A percentile compares a stretch with the other conserved stretches of the same genome.
These are phyloP conservation scores for Cynopterus brachyotis DNA, from an alignment of 2,113 vertebrate species.

Conservation along the genomic window DNA sequence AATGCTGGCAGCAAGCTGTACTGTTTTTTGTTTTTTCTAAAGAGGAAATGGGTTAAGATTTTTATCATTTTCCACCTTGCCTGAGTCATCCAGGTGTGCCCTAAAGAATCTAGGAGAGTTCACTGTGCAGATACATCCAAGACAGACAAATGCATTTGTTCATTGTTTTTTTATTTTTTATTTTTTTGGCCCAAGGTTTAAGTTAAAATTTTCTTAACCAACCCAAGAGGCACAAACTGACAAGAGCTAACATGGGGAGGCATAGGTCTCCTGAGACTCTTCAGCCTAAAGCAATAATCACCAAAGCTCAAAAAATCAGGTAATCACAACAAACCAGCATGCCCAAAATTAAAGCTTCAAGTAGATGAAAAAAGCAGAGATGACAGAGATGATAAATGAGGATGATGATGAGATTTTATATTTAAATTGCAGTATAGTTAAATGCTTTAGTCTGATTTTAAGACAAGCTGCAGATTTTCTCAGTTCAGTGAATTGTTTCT, in stretches of 20 bases:
- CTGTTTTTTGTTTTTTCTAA: too few species aligned
- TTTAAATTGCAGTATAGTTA: slow-evolving; percentile 86
- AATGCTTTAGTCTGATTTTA: slow-evolving; percentile 80
- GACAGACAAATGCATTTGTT: neutral
- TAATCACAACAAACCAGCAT: slow-evolving; percentile 73
- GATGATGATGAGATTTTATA: slow-evolving; percentile 74
- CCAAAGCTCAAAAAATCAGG: slow-evolving; percentile 76
- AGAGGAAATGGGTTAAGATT: neutral
- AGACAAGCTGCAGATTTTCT: slow-evolving; percentile 89
- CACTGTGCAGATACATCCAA: neutral
- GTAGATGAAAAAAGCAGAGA: slow-evolving; percentile 79
- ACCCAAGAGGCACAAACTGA: neutral
- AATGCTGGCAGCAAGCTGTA: too few species aligned
- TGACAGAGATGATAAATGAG: slow-evolving; percentile 77
- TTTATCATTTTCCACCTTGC: neutral
- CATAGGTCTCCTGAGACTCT: slow-evolving; percentile 19
- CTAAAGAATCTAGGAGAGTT: neutral
- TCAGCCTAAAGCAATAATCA: slow-evolving; percentile 55
- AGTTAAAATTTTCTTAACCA: neutral
- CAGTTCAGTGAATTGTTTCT: slow-evolving; percentile 88
- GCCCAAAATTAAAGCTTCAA: slow-evolving; percentile 72
- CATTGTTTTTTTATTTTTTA: too few species aligned
- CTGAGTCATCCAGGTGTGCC: neutral
- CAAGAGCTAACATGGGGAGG: neutral
- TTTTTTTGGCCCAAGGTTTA: neutral